Conservation (phyloP, 2,888 invertebrate genomes). For the Osmoderma eremita region DNA sequence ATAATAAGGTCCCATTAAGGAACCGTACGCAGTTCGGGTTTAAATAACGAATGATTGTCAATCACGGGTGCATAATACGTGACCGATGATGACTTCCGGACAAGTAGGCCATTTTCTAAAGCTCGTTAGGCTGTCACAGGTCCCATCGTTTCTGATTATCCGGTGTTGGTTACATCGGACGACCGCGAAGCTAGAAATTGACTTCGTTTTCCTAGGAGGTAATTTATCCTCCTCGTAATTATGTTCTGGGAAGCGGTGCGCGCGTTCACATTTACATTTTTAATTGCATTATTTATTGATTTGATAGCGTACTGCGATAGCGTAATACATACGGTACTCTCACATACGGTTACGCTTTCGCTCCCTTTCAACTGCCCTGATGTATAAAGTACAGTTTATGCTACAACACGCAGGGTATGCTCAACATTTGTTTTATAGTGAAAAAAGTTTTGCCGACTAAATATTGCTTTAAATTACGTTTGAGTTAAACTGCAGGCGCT, state of each 20-base stretch:
- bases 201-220: slow-evolving; percentile 40
- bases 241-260: slow-evolving; percentile 47
- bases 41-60: slow-evolving; percentile 46
- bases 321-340: slow-evolving; percentile 13
- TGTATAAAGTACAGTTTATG: no score
- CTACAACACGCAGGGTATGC: no score
- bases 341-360: slow-evolving; percentile 22
- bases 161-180: slow-evolving; percentile 35
- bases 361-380: not conserved
- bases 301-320: slow-evolving; percentile 44
- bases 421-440: no score
- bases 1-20: slow-evolving; percentile 30
- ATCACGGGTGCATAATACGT: slow-evolving; percentile 50
- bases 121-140: slow-evolving; percentile 42
- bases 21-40: slow-evolving; percentile 24
- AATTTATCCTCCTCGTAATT: slow-evolving; percentile 45
- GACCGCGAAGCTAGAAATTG: slow-evolving; percentile 39
- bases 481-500: no score
- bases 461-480: no score
- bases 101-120: slow-evolving; percentile 41
- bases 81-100: slow-evolving; percentile 51
- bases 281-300: slow-evolving; percentile 52
- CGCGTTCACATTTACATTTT: slow-evolving; percentile 50
- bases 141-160: slow-evolving; percentile 39
- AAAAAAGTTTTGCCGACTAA: no score